phyloP scores from a whole-genome alignment of 1,140 invertebrate genomes.

The Drosophila oshimai region DNA sequence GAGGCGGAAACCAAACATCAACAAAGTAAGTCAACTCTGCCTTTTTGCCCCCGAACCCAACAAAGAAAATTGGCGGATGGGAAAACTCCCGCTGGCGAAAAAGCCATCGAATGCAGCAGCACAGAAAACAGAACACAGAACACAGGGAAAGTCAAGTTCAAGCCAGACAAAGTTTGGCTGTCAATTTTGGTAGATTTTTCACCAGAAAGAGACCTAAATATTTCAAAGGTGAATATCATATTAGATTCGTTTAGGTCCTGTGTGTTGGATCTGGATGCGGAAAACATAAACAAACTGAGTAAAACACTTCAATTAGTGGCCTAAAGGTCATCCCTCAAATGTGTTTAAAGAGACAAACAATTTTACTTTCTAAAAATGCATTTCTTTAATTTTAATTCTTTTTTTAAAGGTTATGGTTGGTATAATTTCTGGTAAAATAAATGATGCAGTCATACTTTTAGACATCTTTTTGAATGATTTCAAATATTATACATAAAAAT shows the following conservation, averaged over 20 bases:
- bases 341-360: no score
- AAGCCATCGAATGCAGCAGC: constrained; percentile 28
- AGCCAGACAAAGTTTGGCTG: constrained; percentile 9
- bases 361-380: neutral
- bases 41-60: neutral
- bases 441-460: no score
- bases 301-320: constrained; percentile 4
- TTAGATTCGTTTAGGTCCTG: no score
- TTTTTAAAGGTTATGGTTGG: no score
- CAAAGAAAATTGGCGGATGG: neutral
- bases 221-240: neutral
- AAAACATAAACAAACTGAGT: neutral
- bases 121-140: neutral
- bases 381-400: no score
- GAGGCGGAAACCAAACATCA: constrained; percentile 27
- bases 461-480: no score
- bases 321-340: neutral
- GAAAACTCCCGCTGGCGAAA: constrained; percentile 4
- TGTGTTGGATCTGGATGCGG: neutral
- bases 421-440: no score
- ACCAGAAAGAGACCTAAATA: neutral
- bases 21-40: constrained; percentile 28
- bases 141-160: constrained; percentile 23
- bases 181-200: constrained; percentile 6
- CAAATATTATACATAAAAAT: no score